These are phyloP conservation scores for Andrena trimmerana DNA, from an alignment of 2,888 invertebrate genomes.

Conservation along the genomic window DNA sequence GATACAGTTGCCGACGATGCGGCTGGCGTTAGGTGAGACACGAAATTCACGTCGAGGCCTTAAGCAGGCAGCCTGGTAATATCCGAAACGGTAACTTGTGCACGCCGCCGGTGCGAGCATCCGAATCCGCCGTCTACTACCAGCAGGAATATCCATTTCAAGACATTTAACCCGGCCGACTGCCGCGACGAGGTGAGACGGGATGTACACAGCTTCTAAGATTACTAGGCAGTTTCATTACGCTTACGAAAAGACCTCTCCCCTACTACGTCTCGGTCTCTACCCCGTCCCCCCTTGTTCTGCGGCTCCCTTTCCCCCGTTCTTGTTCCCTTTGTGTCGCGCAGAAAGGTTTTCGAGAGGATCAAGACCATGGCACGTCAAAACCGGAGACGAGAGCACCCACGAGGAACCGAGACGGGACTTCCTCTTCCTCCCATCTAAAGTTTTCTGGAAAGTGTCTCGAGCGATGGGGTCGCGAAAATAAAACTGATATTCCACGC, in stretches of 20 bases:
- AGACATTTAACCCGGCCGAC: conserved; percentile 80
- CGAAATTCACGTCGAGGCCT: conserved; percentile 72
- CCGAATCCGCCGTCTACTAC: conserved; percentile 68
- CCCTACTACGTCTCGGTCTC: conserved; percentile 27
- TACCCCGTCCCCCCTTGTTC: conserved; percentile 9
- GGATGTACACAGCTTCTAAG: conserved; percentile 77
- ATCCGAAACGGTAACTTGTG: conserved; percentile 78
- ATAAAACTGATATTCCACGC: conserved; percentile 57
- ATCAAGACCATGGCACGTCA: conserved; percentile 63
- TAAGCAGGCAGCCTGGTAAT: conserved; percentile 71
- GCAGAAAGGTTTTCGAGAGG: conserved; percentile 71
- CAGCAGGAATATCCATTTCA: conserved; percentile 80
- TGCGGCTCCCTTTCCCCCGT: conserved; percentile 1
- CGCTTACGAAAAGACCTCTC: conserved; percentile 69
- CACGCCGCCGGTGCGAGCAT: conserved; percentile 66
- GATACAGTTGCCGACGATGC: conserved; percentile 55
- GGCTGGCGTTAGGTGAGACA: conserved; percentile 68
- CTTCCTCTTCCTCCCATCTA: conserved; percentile 63
- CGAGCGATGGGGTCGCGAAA: conserved; percentile 39
- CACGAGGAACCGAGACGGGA: conserved; percentile 67
- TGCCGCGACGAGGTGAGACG: conserved; percentile 72
- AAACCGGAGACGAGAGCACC: conserved; percentile 71
- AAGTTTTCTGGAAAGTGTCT: conserved; percentile 56
- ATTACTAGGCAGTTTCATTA: conserved; percentile 81
- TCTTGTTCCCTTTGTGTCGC: conserved; percentile 62